Conservation (phyloP, 2,113 vertebrate genomes). For the sheep (Ovis aries) region DNA sequence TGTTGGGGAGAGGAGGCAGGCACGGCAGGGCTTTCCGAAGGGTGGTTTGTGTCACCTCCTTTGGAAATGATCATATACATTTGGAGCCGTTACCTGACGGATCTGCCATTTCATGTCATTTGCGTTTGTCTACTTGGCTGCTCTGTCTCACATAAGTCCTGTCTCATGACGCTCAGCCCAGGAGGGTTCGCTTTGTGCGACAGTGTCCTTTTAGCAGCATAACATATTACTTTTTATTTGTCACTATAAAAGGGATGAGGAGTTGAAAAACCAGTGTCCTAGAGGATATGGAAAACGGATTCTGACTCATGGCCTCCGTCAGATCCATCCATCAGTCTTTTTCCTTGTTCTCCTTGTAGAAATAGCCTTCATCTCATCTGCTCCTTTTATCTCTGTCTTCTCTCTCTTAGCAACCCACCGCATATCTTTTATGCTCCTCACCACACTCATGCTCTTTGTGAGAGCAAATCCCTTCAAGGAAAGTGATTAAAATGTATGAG, state of each 20-base stretch:
- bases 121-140: slow-evolving; percentile 4
- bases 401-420: neutral
- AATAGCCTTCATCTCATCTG: neutral
- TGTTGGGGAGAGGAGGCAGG: neutral
- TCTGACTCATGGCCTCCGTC: neutral
- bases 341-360: slow-evolving; percentile 33
- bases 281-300: neutral
- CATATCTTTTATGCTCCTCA: neutral
- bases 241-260: neutral
- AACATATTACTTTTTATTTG: slow-evolving; percentile 29
- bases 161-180: neutral
- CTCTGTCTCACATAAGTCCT: neutral
- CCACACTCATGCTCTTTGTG: neutral
- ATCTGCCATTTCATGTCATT: neutral
- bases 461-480: neutral
- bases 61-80: neutral
- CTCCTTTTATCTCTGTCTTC: slow-evolving; percentile 54
- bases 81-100: neutral
- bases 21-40: neutral
- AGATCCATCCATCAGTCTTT: neutral
- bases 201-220: neutral
- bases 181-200: neutral
- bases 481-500: neutral
- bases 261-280: slow-evolving; percentile 7
- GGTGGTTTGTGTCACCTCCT: neutral